Percentiles rank a stretch among this genome's conserved stretches.
Conservation (phyloP, 1,140 invertebrate genomes). For the Diachasma alloeum region DNA sequence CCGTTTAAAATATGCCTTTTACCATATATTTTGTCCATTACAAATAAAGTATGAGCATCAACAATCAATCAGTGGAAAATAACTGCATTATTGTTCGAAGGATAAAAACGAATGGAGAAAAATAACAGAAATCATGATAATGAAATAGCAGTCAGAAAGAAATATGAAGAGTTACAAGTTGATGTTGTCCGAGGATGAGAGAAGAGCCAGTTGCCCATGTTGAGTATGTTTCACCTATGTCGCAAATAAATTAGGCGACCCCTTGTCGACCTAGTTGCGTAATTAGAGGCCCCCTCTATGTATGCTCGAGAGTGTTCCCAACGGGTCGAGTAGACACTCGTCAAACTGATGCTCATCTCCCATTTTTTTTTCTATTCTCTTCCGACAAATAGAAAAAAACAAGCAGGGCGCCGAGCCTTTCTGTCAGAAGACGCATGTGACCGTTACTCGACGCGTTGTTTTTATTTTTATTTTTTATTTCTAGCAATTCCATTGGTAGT, state of each 20-base stretch:
- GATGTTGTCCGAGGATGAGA: neutral
- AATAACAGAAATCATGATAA: neutral
- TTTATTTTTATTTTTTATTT: too few species aligned
- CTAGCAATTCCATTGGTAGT: too few species aligned
- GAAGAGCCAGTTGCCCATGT: slow-evolving; percentile 16
- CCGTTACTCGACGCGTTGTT: too few species aligned
- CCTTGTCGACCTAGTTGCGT: slow-evolving; percentile 62
- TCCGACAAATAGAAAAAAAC: neutral
- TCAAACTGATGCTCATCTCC: slow-evolving; percentile 9
- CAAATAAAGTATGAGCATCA: slow-evolving; percentile 49
- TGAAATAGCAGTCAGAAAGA: neutral
- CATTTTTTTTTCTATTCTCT: neutral
- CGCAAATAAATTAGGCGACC: slow-evolving; percentile 62
- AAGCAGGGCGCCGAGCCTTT: too few species aligned
- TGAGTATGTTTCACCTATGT: slow-evolving; percentile 48
- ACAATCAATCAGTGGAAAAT: slow-evolving; percentile 52
- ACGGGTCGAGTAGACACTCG: slow-evolving; percentile 6
- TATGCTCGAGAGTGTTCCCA: neutral
- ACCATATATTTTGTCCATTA: neutral
- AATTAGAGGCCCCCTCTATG: slow-evolving; percentile 48
- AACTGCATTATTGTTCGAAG: slow-evolving; percentile 12
- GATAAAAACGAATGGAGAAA: slow-evolving; percentile 22
- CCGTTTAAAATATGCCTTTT: slow-evolving; percentile 32
- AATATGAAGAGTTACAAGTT: neutral
- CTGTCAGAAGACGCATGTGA: too few species aligned